Percentiles rank a stretch among this genome's conserved stretches.
phyloP scores from a whole-genome alignment of 1,140 invertebrate species.

The Lepidotrigona ventralis region DNA sequence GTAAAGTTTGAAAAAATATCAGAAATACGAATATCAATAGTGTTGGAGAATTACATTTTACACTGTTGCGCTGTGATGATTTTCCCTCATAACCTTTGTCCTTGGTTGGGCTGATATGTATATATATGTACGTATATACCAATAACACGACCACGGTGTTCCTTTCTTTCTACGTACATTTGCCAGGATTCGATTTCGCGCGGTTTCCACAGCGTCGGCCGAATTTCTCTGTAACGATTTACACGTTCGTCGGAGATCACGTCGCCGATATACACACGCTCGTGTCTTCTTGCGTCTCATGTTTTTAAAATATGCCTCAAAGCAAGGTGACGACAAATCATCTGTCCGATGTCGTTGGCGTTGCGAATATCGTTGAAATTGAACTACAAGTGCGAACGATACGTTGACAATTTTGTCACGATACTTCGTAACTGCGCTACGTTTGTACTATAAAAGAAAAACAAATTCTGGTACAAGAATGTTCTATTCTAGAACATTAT shows the following conservation, averaged over 20 bases:
- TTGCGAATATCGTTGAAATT: not conserved
- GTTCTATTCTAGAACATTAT: not conserved
- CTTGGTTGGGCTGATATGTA: not conserved
- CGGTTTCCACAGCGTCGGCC: not conserved
- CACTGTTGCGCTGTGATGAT: not conserved
- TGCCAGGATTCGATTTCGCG: not conserved
- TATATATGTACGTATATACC: not conserved
- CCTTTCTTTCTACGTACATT: not conserved
- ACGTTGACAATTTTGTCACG: not conserved
- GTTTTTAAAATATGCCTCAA: not conserved
- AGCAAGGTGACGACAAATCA: not conserved
- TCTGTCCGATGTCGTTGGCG: not conserved
- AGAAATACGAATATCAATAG: constrained; percentile 9
- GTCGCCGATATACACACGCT: not conserved
- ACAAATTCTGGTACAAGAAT: not conserved
- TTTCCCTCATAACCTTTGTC: not conserved
- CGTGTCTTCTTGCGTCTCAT: not conserved
- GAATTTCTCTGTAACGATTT: not conserved
- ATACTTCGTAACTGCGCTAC: not conserved
- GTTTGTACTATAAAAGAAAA: not conserved
- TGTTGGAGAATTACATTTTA: not conserved
- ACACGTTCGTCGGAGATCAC: not conserved
- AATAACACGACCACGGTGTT: not conserved
- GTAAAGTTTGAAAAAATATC: constrained; percentile 21
- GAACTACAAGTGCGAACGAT: not conserved